Evolutionary conservation across 2,888 invertebrate genomes (phyloP), one percentile per base, ranked within the genome.

Genomic region (Rhamnusium bicolor): DNA sequence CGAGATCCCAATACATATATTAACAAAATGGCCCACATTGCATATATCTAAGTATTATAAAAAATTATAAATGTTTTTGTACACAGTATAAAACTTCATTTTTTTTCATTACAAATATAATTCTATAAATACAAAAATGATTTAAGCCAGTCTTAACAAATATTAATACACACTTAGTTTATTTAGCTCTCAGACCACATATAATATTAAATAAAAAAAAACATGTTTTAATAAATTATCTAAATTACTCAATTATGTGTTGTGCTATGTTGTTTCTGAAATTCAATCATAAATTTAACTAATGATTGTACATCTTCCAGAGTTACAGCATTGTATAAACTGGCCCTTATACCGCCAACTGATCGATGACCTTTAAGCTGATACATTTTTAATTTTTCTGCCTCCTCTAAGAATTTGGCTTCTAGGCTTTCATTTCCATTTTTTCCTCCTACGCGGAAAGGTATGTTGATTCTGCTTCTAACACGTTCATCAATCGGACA

Each of bases 281-380:
- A 82, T 32, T 80, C 82, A 21, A 73, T 72, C 82, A 82, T 81
- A 84, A 96, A 97, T 61, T 92, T 89, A 0, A 92, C 94, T 79
- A 99, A 89, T 54, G 89, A 88, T 83, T 93, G 87, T 0, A 95
- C 93, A 86, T 99, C 98, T 62, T 93, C 92, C 0, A 95, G 84
- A 0, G 95, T 93, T 0, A 99, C 92, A 0, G 99, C 98, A 84
- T 99, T 99, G 90, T 98, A 99, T 1, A 98, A 90, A 0, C 98
- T 98, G 2, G 96, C 98, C 61, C 99, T 92, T 71, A 99, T 96
- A 32, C 99, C 99, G 46, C 99, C 99, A 54, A 99, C 98, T 51
- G 94, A 94, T 84, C 97, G 94, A 89, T 99, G 99, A 67, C 99
- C 99, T 89, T 99, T 98, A 29, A 98, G 89, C 84, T 97, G 96